Base-by-base conservation (phyloP, 2,888 invertebrate species). In the Tenthredo distinguenda region DNA sequence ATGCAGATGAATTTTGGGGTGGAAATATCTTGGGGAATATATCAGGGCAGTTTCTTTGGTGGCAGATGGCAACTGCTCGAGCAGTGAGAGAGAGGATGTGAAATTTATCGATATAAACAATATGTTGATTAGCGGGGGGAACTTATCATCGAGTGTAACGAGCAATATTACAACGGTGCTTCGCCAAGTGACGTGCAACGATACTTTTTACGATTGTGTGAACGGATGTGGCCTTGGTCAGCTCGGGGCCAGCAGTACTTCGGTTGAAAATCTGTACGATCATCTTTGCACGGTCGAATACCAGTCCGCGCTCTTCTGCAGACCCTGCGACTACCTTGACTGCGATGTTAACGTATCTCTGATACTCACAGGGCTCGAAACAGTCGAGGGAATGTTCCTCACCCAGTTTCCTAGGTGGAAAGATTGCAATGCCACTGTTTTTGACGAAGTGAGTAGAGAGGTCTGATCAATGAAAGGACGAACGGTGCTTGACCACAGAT, bases 281-380 rank as follows among this genome's bases (percentile, higher is more conserved):
- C 90, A 91, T 62, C 85, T 91, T 12, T 91, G 91, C 86, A 88
- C 88, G 4, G 85, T 86, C 34, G 87, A 86, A 43, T 85, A 83
- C 18, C 62, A 55, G 62, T 84, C 89, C 84, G 89, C 89, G 3
- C 86, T 91, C 31, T 87, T 91, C 6, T 91, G 91, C 85, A 88
- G 87, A 40, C 90, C 91, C 4, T 91, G 91, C 85, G 90, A 91
- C 84, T 88, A 89, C n/a, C 84, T 86, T 26, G 87, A 76, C 21
- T 91, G 91, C 83, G 89, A 90, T 71, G 86, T 88, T 21, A 91
- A 91, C 77, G 88, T 91, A n/a, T 91, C 91, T 18, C 86, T 91
- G 77, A 86, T 91, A 0, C 87, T 91, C 71, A 89, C 88, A 31
- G 91, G 91, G 4, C 84, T 91, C 37, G 90, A 91, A 74, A 91